Evolutionary conservation across 2,113 vertebrate species (phyloP).

Genomic region (Ursus arctos): DNA sequence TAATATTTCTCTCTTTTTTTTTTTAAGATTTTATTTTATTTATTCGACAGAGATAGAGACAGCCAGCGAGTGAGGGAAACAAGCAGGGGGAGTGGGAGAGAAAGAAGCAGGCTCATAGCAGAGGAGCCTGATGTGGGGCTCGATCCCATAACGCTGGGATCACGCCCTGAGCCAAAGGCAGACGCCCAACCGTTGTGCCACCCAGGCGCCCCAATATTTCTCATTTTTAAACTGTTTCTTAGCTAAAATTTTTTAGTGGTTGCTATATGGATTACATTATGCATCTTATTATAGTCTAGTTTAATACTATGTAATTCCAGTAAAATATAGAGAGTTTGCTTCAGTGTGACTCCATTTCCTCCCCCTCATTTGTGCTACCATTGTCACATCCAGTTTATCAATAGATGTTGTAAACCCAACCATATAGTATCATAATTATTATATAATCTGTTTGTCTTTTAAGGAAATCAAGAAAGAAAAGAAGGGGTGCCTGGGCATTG

Average conservation of each 20-base stretch:
- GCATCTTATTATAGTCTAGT: not conserved
- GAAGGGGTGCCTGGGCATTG: not conserved
- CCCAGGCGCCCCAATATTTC: too few species aligned
- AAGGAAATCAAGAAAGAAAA: not conserved
- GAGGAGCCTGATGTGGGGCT: too few species aligned
- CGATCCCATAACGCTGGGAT: too few species aligned
- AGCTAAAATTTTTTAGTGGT: not conserved
- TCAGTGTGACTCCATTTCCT: not conserved
- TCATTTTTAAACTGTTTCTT: not conserved
- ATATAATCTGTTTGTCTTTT: not conserved
- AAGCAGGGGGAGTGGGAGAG: too few species aligned
- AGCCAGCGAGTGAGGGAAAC: too few species aligned
- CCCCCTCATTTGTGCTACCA: not conserved
- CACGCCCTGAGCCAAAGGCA: too few species aligned
- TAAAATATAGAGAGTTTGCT: not conserved
- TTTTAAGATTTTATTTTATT: too few species aligned
- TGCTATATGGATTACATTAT: not conserved
- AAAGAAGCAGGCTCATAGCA: too few species aligned
- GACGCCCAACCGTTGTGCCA: too few species aligned
- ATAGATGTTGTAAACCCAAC: not conserved
- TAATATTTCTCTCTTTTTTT: not conserved
- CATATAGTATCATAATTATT: not conserved
- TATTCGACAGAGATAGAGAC: too few species aligned
- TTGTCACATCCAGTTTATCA: not conserved
- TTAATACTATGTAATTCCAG: not conserved